Conservation (phyloP, 2,113 vertebrate genomes). For the Mesoclemmys tuberculata region DNA sequence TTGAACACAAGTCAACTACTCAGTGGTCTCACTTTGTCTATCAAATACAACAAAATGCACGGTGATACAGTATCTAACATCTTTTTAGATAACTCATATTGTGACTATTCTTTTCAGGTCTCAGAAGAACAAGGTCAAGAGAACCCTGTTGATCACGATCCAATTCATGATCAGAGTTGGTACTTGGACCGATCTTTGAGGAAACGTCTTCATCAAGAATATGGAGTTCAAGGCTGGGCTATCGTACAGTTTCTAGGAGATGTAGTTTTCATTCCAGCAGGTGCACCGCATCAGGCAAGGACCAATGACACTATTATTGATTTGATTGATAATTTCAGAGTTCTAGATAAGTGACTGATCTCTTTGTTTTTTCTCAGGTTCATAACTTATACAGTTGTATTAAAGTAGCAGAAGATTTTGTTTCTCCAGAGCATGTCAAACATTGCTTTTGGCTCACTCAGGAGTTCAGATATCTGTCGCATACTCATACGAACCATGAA, state of each 20-base stretch:
- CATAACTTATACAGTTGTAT: constrained; percentile 88
- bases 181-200: constrained; percentile 80
- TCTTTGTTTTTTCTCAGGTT: constrained; percentile 75
- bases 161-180: constrained; percentile 87
- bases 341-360: background rate
- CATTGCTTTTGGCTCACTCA: constrained; percentile 89
- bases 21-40: accelerated
- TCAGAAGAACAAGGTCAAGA: constrained; percentile 85
- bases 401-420: constrained; percentile 88
- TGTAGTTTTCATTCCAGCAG: constrained; percentile 86
- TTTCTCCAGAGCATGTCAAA: constrained; percentile 87
- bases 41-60: accelerated
- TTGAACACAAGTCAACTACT: background rate
- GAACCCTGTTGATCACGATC: constrained; percentile 83
- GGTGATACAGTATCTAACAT: background rate
- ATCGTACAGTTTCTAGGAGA: constrained; percentile 87
- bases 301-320: background rate
- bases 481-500: constrained; percentile 86
- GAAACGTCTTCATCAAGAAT: constrained; percentile 83
- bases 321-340: background rate
- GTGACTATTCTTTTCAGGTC: constrained; percentile 69
- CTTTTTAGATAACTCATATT: background rate
- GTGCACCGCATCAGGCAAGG: constrained; percentile 85
- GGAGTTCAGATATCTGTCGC: constrained; percentile 86
- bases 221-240: constrained; percentile 86